Evolutionary conservation across 1,140 invertebrate genomes (phyloP).

Genomic region (Zaprionus camerounensis): DNA sequence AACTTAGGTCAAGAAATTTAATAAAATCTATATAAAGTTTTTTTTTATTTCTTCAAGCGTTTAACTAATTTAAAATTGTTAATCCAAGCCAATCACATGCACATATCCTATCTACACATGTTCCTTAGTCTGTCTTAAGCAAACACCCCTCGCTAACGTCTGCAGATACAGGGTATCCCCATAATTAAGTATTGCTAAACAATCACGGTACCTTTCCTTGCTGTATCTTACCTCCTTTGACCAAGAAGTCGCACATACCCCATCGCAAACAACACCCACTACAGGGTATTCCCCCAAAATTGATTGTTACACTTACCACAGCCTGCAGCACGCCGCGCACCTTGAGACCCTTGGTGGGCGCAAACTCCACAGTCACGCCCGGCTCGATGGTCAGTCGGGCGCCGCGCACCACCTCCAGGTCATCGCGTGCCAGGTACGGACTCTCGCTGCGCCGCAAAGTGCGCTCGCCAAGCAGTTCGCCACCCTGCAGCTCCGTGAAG

Average conservation of each 20-base stretch:
- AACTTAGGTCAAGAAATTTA: no score
- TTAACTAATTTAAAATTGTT: no score
- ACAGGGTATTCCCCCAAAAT: neutral
- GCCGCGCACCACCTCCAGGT: slow-evolving; percentile 91
- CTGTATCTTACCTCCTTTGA: neutral
- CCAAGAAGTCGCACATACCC: neutral
- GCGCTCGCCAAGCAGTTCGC: slow-evolving; percentile 85
- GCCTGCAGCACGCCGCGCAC: slow-evolving; percentile 94
- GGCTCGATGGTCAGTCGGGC: slow-evolving; percentile 92
- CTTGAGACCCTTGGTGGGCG: slow-evolving; percentile 95
- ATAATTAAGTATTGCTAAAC: no score
- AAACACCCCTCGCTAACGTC: no score
- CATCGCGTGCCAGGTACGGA: slow-evolving; percentile 91
- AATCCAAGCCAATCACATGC: no score
- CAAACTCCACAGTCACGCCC: slow-evolving; percentile 93
- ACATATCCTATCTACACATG: no score
- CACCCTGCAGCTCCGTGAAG: slow-evolving; percentile 80
- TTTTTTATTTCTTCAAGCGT: no score
- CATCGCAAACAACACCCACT: neutral
- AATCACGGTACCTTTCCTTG: neutral
- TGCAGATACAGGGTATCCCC: no score
- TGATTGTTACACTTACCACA: slow-evolving; percentile 88
- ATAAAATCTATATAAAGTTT: no score
- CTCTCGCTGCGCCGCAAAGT: slow-evolving; percentile 86
- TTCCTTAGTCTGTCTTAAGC: no score